Percentiles rank a stretch among this genome's conserved stretches.
Conservation (phyloP, 1,140 invertebrate genomes). For the Teleopsis dalmanni region DNA sequence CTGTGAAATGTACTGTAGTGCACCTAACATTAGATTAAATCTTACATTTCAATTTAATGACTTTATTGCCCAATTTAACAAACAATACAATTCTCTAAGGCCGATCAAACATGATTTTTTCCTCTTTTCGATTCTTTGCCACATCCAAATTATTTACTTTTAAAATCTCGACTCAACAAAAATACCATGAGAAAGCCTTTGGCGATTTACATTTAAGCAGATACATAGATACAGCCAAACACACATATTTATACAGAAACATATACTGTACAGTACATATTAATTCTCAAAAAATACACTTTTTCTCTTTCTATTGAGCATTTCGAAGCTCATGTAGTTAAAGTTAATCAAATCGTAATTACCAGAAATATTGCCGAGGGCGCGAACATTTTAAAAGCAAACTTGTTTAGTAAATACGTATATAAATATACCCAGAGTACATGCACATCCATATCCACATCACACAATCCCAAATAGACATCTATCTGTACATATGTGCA, state of each 20-base stretch:
- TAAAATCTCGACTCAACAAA: conserved; percentile 1
- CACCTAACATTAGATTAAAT: too few relatives aligned
- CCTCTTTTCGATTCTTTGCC: too few relatives aligned
- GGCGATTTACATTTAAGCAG: conserved; percentile 15
- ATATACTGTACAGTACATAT: conserved; percentile 12
- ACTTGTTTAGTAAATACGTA: conserved; percentile 11
- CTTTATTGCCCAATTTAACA: too few relatives aligned
- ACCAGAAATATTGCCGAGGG: conserved; percentile 4
- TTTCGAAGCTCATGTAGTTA: too few relatives aligned
- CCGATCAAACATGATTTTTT: too few relatives aligned
- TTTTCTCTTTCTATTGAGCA: not conserved
- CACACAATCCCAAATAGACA: not conserved
- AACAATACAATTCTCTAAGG: too few relatives aligned
- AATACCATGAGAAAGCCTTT: conserved; percentile 15
- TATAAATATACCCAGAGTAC: not conserved
- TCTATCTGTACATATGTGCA: not conserved
- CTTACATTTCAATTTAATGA: too few relatives aligned
- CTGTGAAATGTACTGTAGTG: too few relatives aligned
- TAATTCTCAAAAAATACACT: not conserved
- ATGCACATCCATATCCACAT: not conserved
- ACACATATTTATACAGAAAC: not conserved
- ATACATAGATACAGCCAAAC: not conserved
- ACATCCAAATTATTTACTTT: conserved; percentile 9
- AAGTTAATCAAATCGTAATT: conserved; percentile 45
- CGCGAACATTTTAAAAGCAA: conserved; percentile 10